Evolutionary conservation across 2,113 vertebrate species (phyloP).

Genomic region (Pseudopipra pipra): DNA sequence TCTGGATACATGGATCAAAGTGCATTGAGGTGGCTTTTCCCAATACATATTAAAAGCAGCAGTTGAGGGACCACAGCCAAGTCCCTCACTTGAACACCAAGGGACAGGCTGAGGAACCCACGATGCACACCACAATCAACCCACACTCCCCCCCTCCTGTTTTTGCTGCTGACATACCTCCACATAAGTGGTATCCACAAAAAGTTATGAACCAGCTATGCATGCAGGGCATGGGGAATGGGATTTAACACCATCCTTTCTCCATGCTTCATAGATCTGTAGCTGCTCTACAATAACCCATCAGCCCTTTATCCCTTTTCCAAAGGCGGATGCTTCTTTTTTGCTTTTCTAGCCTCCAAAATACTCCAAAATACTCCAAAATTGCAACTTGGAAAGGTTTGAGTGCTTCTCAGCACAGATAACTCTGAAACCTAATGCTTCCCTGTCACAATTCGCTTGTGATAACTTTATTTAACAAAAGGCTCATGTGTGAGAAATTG

Average conservation of each 20-base stretch:
- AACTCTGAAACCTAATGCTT: not conserved
- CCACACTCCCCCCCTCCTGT: not conserved
- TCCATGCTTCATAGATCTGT: not conserved
- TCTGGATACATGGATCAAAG: not conserved
- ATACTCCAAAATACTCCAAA: not conserved
- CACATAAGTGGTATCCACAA: not conserved
- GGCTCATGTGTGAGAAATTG: not conserved
- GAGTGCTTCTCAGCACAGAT: not conserved
- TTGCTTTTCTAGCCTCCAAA: not conserved
- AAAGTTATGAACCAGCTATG: not conserved
- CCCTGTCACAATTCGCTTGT: not conserved
- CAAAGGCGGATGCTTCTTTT: not conserved
- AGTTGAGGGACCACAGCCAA: not conserved
- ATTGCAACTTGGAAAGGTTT: not conserved
- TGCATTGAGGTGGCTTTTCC: not conserved
- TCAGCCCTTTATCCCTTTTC: not conserved
- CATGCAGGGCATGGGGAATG: not conserved
- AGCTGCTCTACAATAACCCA: not conserved
- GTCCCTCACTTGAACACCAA: not conserved
- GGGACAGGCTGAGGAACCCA: not conserved
- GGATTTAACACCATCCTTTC: not conserved
- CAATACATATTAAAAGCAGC: not conserved
- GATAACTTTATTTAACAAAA: not conserved
- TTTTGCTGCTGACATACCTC: not conserved
- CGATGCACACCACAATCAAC: not conserved